phyloP scores from a whole-genome alignment of 2,113 vertebrate species.

The Nettapus auritus region DNA sequence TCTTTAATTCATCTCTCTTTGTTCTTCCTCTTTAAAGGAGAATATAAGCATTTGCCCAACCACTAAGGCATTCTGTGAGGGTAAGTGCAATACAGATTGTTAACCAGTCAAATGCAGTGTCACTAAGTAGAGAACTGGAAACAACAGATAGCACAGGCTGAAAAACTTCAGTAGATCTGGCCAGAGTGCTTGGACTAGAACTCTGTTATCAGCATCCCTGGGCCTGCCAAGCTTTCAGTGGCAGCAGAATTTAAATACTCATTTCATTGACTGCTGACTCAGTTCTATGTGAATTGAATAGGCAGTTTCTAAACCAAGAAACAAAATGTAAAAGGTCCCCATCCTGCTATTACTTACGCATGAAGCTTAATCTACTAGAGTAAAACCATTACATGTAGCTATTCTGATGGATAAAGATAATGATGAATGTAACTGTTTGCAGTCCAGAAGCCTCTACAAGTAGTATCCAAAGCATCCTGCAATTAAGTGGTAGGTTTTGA shows the following conservation, averaged over 20 bases:
- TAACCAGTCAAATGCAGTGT: neutral
- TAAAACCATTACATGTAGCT: neutral
- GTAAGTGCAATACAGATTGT: neutral
- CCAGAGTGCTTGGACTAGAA: slow-evolving; percentile 23
- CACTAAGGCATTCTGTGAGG: neutral
- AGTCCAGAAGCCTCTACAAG: neutral
- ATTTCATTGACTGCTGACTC: slow-evolving; percentile 61
- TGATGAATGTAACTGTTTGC: neutral
- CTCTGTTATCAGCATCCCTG: slow-evolving; percentile 43
- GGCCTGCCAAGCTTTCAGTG: slow-evolving; percentile 49
- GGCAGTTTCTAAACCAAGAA: neutral
- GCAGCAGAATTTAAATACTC: slow-evolving; percentile 55
- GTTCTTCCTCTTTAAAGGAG: neutral
- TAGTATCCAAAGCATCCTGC: neutral
- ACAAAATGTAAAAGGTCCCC: neutral
- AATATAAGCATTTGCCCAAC: neutral
- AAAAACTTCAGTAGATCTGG: slow-evolving; percentile 34
- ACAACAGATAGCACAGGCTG: slow-evolving; percentile 5
- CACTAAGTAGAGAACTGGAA: neutral
- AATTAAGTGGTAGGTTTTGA: neutral
- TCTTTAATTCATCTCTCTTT: neutral
- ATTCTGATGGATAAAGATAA: neutral
- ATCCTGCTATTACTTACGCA: neutral
- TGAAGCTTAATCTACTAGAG: neutral
- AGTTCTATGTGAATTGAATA: slow-evolving; percentile 39